A percentile compares a stretch with the other conserved stretches of the same genome.
Conservation (phyloP, 2,888 invertebrate genomes). For the Halocaridina rubra region DNA sequence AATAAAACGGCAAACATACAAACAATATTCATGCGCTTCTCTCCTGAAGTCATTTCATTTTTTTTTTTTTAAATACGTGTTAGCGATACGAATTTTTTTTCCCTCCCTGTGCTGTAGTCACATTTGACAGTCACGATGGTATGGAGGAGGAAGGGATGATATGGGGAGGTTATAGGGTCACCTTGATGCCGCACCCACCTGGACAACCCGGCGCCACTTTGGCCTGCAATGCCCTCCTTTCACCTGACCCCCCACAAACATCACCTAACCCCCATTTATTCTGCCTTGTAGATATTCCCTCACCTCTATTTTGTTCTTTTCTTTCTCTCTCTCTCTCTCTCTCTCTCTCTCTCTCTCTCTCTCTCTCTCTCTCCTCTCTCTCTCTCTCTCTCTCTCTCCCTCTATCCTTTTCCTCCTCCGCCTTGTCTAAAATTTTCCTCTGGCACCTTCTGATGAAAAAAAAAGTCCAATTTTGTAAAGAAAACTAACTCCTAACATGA, state of each 20-base stretch:
- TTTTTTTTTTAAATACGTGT: too few relatives aligned
- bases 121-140: not conserved
- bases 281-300: too few relatives aligned
- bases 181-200: not conserved
- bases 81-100: too few relatives aligned
- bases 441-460: too few relatives aligned
- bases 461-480: too few relatives aligned
- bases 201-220: not conserved
- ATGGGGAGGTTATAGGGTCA: not conserved
- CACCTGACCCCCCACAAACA: not conserved
- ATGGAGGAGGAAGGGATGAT: not conserved
- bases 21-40: too few relatives aligned
- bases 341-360: constrained; percentile 22
- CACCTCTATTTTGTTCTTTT: not conserved
- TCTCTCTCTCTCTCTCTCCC: not conserved
- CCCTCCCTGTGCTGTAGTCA: too few relatives aligned
- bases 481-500: too few relatives aligned
- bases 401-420: not conserved
- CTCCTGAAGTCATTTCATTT: too few relatives aligned
- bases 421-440: not conserved
- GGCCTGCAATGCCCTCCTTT: not conserved
- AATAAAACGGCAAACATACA: too few relatives aligned
- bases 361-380: constrained; percentile 21
- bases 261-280: not conserved
- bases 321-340: constrained; percentile 33